Base-by-base conservation (phyloP, 2,113 vertebrate genomes). In the Opisthocomus hoazin region DNA sequence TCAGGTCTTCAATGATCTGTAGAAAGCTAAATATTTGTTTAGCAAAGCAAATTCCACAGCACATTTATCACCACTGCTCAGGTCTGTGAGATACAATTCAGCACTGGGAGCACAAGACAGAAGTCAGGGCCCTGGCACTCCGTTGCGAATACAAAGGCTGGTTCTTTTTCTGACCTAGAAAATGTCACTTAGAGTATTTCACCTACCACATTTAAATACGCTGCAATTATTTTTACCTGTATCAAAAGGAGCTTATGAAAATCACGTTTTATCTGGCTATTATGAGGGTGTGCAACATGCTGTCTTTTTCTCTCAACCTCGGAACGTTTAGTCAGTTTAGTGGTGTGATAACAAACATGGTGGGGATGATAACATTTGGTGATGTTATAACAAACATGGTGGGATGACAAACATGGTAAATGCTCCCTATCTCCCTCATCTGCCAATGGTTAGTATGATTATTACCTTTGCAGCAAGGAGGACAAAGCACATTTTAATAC, bases 31-130 rank as follows among this genome's bases (percentile, higher is more conserved):
- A 63, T 91, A 91, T 97, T 96, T 94, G 54, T 94, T 94, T 90
- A 94, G 30, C 73, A 78, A 94, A 93, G 94, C 76, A 89, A 97
- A 97, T 97, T 96, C 66, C 90, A 87, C n/a, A 94, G 87, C 34
- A 61, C 45, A 69, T 77, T 89, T 90, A 50, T 96, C 96, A 73
- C 41, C 68, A 64, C 60, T 80, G 37, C 60, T 89, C 41, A 89
- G 87, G 18, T 60, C 45, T 73, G 39, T 11, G 36, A 75, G 87
- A 93, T 69, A 86, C 1, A 3, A 48, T 39, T 82, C 69, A 89
- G 48, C 73, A 78, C 41, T 57, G 66, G 30, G 34, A 87, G 41
- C 70, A 89, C n/a, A 71, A 84, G 41, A 34, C n/a, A 83, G n/a
- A 74, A 89, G 34, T 56, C 50, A 74, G 24, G 58, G 29, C 30